A percentile compares a stretch with the other conserved stretches of the same genome.
phyloP scores from a whole-genome alignment of 2,113 vertebrate genomes.

The Heterochromis multidens region DNA sequence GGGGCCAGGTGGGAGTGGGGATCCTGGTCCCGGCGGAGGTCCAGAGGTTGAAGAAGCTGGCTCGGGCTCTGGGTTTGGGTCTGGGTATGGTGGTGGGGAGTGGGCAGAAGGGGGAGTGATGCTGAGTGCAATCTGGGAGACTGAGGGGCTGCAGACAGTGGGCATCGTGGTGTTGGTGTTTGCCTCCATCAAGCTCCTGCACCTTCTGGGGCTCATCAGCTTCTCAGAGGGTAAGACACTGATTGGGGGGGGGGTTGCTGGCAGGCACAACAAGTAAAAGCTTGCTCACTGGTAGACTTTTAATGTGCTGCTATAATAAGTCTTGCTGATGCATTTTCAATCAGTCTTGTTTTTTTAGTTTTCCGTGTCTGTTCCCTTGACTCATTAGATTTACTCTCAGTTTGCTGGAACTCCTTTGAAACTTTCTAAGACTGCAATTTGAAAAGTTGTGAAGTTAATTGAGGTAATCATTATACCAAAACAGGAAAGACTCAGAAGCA shows the following conservation, averaged over 20 bases:
- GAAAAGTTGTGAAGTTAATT: background rate
- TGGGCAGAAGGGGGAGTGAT: conserved; percentile 76
- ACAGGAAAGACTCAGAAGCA: background rate
- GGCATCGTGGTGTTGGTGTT: conserved; percentile 97
- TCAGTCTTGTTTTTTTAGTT: background rate
- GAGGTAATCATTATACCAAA: background rate
- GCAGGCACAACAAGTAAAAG: background rate
- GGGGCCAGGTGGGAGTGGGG: conserved; percentile 39
- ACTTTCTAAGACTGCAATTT: background rate
- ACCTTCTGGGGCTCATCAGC: conserved; percentile 97
- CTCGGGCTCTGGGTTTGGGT: conserved; percentile 61
- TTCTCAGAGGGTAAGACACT: conserved; percentile 96
- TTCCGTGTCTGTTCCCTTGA: background rate
- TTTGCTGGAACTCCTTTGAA: background rate
- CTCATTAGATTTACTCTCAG: background rate
- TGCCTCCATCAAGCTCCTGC: conserved; percentile 96
- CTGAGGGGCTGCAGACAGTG: conserved; percentile 97
- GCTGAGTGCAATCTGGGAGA: conserved; percentile 94
- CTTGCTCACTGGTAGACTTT: background rate
- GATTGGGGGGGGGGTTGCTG: background rate
- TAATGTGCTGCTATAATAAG: background rate
- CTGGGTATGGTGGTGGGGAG: conserved; percentile 59
- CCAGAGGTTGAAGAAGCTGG: conserved; percentile 60
- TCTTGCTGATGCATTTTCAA: background rate
- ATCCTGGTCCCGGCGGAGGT: conserved; percentile 37